phyloP scores from a whole-genome alignment of 92 coral and sea anemone species.

The Porites rus region DNA sequence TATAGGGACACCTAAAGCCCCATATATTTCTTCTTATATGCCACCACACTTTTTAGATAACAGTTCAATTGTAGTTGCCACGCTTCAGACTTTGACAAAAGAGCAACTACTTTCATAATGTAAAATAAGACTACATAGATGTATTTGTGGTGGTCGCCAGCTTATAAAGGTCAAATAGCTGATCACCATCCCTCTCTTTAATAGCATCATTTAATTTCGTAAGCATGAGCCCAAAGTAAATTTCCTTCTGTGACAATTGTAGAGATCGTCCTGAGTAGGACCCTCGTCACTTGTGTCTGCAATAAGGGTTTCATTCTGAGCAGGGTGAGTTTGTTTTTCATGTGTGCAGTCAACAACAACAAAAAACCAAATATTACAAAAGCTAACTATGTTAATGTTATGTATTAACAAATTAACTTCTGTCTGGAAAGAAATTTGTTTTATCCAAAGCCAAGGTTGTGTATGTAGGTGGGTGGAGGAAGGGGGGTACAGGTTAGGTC shows the following conservation, averaged over 20 bases:
- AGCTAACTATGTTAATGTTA: not conserved
- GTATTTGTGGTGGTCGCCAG: constrained; percentile 45
- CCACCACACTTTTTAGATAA: constrained; percentile 52
- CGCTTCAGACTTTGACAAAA: constrained; percentile 45
- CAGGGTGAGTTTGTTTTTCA: constrained; percentile 34
- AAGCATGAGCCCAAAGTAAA: constrained; percentile 61
- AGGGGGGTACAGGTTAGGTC: not conserved
- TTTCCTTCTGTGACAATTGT: constrained; percentile 56
- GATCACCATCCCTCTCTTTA: constrained; percentile 51
- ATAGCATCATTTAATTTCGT: constrained; percentile 31
- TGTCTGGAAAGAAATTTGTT: not conserved
- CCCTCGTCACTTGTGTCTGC: constrained; percentile 7
- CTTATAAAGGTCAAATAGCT: constrained; percentile 52
- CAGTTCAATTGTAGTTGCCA: constrained; percentile 48
- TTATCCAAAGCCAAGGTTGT: constrained; percentile 6
- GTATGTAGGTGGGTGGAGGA: not conserved
- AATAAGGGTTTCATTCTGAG: not conserved
- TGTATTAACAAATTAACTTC: not conserved
- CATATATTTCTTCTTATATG: constrained; percentile 34
- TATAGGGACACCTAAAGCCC: too few relatives aligned
- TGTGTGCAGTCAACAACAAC: constrained; percentile 6
- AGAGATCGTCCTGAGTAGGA: constrained; percentile 39
- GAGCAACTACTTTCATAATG: constrained; percentile 29
- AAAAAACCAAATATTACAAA: not conserved
- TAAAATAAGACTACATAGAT: constrained; percentile 53